A percentile compares a stretch with the other conserved stretches of the same genome.
Conservation (phyloP, 1,140 invertebrate genomes). For the Bombus difficillimus region DNA sequence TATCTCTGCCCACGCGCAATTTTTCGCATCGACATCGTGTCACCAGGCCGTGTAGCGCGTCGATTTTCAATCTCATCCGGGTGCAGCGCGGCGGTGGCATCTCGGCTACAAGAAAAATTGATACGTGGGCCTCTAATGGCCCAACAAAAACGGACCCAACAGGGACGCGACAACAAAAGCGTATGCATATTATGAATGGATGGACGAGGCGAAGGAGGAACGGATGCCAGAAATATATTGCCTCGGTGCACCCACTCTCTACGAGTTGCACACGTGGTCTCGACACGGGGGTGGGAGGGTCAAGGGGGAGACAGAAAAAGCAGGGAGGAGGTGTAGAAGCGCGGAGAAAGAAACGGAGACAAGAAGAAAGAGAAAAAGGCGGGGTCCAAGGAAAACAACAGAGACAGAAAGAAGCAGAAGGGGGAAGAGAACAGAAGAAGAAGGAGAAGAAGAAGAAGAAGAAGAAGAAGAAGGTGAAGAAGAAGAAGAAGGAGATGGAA, state of each 20-base stretch:
- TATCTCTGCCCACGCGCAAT: conserved; percentile 26
- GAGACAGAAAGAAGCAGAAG: not conserved
- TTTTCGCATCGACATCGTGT: conserved; percentile 24
- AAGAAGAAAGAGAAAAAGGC: not conserved
- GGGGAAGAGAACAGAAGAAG: conserved; percentile 34
- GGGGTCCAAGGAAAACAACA: conserved; percentile 21
- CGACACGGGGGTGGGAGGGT: not conserved
- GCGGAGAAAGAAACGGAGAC: conserved; percentile 33
- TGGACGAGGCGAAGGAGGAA: conserved; percentile 73
- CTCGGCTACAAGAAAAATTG: conserved; percentile 76
- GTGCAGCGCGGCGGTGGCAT: conserved; percentile 40
- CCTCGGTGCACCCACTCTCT: conserved; percentile 75
- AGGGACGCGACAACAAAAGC: conserved; percentile 77
- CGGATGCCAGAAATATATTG: conserved; percentile 80
- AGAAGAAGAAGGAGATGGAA: not conserved
- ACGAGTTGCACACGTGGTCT: conserved; percentile 64
- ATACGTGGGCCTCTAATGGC: conserved; percentile 79
- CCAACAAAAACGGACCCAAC: conserved; percentile 76
- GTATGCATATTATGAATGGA: conserved; percentile 81
- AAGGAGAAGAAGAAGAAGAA: conserved; percentile 2
- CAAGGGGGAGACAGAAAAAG: conserved; percentile 1
- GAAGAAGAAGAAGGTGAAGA: conserved; percentile 27
- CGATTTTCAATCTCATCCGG: conserved; percentile 33
- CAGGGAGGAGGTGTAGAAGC: conserved; percentile 38
- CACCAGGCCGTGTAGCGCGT: conserved; percentile 1